A percentile compares a stretch with the other conserved stretches of the same genome.
Evolutionary conservation across 2,113 vertebrate genomes (phyloP).

Genomic region (Coregonus clupeaformis): DNA sequence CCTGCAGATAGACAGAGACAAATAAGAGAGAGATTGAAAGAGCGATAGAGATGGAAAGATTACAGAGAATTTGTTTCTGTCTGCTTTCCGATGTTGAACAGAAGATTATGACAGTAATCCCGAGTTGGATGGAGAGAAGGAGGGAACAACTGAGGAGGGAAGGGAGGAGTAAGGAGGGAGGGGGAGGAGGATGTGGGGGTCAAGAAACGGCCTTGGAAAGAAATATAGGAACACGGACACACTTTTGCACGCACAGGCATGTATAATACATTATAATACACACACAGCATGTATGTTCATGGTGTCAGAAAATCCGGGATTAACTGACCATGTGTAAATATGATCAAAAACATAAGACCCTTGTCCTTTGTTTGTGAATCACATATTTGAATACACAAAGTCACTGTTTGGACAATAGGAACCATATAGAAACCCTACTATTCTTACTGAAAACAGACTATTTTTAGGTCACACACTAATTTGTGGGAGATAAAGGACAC

Average conservation of each 20-base stretch:
- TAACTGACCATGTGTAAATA: conserved; percentile 48
- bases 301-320: conserved; percentile 50
- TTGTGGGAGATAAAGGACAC: conserved; percentile 8
- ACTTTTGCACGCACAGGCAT: conserved; percentile 28
- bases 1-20: too few relatives aligned
- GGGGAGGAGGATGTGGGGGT: neutral
- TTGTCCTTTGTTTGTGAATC: conserved; percentile 10
- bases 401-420: conserved; percentile 4
- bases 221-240: conserved; percentile 21
- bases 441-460: conserved; percentile 2
- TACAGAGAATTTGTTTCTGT: conserved; percentile 71
- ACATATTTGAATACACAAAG: conserved; percentile 9
- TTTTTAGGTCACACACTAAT: conserved; percentile 31
- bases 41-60: conserved; percentile 51
- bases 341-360: conserved; percentile 35
- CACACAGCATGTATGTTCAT: neutral
- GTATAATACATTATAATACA: conserved; percentile 25
- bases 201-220: conserved; percentile 38
- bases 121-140: conserved; percentile 68
- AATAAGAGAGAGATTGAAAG: neutral
- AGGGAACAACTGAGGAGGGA: conserved; percentile 53
- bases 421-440: conserved; percentile 31
- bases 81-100: conserved; percentile 71
- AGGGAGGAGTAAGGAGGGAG: conserved; percentile 34
- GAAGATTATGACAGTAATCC: conserved; percentile 77